Evolutionary conservation across 2,113 vertebrate species (phyloP), one percentile per base, ranked within the genome.

Genomic region (Datnioides undecimradiatus): DNA sequence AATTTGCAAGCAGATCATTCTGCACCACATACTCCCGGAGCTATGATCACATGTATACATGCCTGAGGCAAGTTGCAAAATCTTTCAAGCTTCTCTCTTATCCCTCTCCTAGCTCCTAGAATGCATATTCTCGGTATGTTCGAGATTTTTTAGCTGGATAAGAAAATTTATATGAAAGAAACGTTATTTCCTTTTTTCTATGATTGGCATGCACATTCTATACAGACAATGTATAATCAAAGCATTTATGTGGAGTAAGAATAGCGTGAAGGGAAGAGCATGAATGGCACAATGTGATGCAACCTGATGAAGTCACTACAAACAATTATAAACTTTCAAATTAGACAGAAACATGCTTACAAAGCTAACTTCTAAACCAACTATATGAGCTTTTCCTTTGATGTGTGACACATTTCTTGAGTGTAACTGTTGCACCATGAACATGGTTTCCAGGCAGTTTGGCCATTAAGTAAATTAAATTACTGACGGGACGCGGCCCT

Each of bases 401-500:
- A 78, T 62, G 43, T 60, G 71, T 73, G 78, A 80, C 72, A 85
- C 11, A 80, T 80, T 58, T 79, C 46, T 60, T 59, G 33, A 80
- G 57, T 72, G 45, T 72, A 71, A 82, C 60, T 80, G 67, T 48
- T 76, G 54, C 68, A 67, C 25, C 48, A 64, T 64, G 33, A 69
- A 80, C 51, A 80, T 55, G 54, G 43, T 67, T 87, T 85, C 64
- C 10, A 65, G 64, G 68, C 76, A 79, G 69, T 75, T 68, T 62
- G 63, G 27, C 31, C 83, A 88, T 80, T 72, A 83, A 87, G 86
- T 75, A 0, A 81, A 82, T 86, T 64, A 71, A 86, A 86, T 66
- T 69, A 75, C 71, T 74, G 60, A 88, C 13, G 45, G 62, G 73
- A 72, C 58, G 76, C 14, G 41, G 43, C 49, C 38, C 46, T 79